Evolutionary conservation across 2,113 vertebrate genomes (phyloP), one percentile per base, ranked within the genome.

Genomic region (Phoxinus phoxinus): DNA sequence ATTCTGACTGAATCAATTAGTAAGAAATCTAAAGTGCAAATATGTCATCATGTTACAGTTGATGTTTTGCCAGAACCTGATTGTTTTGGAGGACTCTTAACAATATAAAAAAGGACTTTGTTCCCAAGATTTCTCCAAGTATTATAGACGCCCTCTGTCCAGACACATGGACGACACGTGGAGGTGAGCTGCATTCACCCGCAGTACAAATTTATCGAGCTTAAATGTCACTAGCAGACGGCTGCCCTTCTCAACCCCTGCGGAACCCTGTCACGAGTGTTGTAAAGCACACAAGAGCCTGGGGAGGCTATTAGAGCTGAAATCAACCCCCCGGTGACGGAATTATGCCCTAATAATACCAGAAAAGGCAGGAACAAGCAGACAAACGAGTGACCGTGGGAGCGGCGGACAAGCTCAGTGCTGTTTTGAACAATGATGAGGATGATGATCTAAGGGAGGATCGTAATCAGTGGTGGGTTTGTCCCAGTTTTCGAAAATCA

Each of bases 331-430:
- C 84, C 13, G 30, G 84, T 78, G 63, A 80, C 13, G 21, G 65
- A 85, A 85, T 79, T 71, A 85, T 79, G 76, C 84, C 51, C 77
- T n/a, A 32, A 59, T 85, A 75, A 79, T 67, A 76, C 87, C 71
- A 67, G 86, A 86, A 86, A 85, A 71, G 79, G 58, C 77, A 83
- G 81, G 75, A 80, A 58, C 48, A 86, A 81, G 84, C 89, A 86
- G 87, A 86, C 84, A 87, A 89, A 81, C 63, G 76, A 35, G 41
- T 73, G 73, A 79, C 13, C 8, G 69, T 15, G 23, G 59, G 73
- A 78, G 63, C 48, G 7, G 86, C 13, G 30, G 86, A 89, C 89
- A 91, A 83, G 65, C 63, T 51, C 63, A 32, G 80, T 69, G 27
- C 72, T 83, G 65, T 58, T 56, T 63, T 83, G 27, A 72, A 58